Percentiles rank a stretch among this genome's conserved stretches.
Evolutionary conservation across 2,888 invertebrate species (phyloP).

Genomic region (Anagyrus pseudococci): DNA sequence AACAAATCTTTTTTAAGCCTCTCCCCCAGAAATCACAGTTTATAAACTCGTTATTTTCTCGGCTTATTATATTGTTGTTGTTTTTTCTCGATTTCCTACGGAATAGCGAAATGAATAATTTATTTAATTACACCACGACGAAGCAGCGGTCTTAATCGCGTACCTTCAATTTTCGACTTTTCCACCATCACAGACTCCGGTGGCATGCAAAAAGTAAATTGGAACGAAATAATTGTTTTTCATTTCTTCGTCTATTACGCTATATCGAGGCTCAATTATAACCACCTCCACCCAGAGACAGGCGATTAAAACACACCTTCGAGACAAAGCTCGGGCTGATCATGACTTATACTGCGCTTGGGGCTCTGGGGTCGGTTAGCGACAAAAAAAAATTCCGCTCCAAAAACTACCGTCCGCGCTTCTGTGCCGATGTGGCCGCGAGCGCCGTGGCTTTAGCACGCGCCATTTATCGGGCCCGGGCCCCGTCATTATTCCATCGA

Average conservation of each 20-base stretch:
- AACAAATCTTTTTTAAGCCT: background rate
- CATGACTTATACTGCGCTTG: too few relatives aligned
- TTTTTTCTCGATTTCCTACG: background rate
- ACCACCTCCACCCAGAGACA: too few relatives aligned
- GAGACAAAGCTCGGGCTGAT: too few relatives aligned
- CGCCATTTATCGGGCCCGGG: constrained; percentile 55
- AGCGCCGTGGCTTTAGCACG: constrained; percentile 38
- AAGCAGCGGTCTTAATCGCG: too few relatives aligned
- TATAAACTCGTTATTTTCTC: background rate
- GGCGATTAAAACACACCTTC: too few relatives aligned
- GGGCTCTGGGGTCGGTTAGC: constrained; percentile 26
- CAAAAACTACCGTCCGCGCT: constrained; percentile 39
- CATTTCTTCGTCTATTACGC: too few relatives aligned
- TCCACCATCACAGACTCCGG: too few relatives aligned
- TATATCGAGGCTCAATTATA: too few relatives aligned
- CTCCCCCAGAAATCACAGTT: background rate
- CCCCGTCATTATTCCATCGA: constrained; percentile 59
- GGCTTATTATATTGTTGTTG: background rate
- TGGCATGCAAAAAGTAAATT: too few relatives aligned
- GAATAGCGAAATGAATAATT: background rate
- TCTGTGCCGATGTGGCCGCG: constrained; percentile 10
- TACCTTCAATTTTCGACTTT: too few relatives aligned
- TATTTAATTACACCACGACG: background rate
- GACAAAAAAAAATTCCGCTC: constrained; percentile 12
- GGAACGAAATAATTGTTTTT: too few relatives aligned